Evolutionary conservation across 2,888 invertebrate genomes (phyloP).

Genomic region (Hydrotaea diabolus): DNA sequence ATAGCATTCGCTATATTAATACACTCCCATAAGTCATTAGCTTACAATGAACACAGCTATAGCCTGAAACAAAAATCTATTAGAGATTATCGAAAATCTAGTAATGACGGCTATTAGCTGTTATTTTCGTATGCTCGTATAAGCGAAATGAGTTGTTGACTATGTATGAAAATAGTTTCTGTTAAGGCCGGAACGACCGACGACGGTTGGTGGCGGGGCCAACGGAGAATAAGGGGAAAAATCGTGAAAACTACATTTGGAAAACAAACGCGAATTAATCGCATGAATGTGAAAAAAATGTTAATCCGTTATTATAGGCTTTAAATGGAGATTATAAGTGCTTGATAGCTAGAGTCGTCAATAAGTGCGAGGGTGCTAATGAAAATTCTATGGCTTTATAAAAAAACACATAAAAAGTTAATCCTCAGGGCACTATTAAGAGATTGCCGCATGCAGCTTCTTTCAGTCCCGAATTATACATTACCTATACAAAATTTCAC

Average conservation of each 20-base stretch:
- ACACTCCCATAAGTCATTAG: slow-evolving; percentile 26
- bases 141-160: slow-evolving; percentile 33
- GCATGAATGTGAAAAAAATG: slow-evolving; percentile 38
- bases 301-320: slow-evolving; percentile 40
- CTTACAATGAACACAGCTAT: background rate
- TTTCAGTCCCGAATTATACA: too few species aligned
- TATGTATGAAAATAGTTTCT: slow-evolving; percentile 39
- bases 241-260: slow-evolving; percentile 6
- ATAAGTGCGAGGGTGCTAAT: background rate
- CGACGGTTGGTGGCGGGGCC: background rate
- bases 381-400: too few species aligned
- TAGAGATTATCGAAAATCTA: slow-evolving; percentile 60
- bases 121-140: slow-evolving; percentile 49
- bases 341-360: slow-evolving; percentile 24
- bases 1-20: background rate
- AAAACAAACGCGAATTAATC: slow-evolving; percentile 23
- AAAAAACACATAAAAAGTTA: too few species aligned
- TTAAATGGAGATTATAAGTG: slow-evolving; percentile 21
- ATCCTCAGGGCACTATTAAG: too few species aligned
- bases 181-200: slow-evolving; percentile 33
- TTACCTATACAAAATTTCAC: too few species aligned
- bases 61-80: slow-evolving; percentile 40
- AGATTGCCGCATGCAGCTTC: too few species aligned
- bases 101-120: slow-evolving; percentile 57
- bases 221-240: background rate